phyloP scores from a whole-genome alignment of 23 tunicate genomes.

The Styela plicata region DNA sequence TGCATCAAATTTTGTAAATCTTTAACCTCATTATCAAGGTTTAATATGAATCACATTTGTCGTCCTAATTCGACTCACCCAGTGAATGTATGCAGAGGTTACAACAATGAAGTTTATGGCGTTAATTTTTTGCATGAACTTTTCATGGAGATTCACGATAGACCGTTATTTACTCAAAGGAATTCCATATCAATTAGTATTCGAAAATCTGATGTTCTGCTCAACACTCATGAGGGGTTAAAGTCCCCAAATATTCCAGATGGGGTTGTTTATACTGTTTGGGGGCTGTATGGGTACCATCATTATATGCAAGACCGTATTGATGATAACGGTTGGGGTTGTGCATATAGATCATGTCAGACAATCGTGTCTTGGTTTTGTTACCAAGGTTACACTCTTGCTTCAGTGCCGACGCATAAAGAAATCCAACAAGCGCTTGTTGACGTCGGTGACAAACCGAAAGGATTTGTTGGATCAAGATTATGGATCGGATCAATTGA shows the following conservation, averaged over 20 bases:
- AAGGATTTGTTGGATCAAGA: slow-evolving; percentile 61
- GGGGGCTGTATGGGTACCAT: slow-evolving; percentile 75
- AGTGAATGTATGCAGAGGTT: slow-evolving; percentile 1
- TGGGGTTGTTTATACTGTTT: slow-evolving; percentile 37
- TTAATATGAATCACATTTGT: background rate
- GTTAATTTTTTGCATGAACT: slow-evolving; percentile 8
- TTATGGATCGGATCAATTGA: slow-evolving; percentile 95
- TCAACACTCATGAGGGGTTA: slow-evolving; percentile 13
- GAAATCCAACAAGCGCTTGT: slow-evolving; percentile 92
- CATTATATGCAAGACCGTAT: slow-evolving; percentile 89
- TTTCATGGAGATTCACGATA: background rate
- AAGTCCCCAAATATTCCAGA: slow-evolving; percentile 32
- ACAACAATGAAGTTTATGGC: background rate
- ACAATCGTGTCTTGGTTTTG: slow-evolving; percentile 88
- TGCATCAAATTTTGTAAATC: background rate
- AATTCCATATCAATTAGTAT: background rate
- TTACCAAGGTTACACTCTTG: slow-evolving; percentile 61
- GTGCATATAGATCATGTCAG: slow-evolving; percentile 92
- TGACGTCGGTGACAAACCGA: slow-evolving; percentile 76
- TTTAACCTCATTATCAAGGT: background rate
- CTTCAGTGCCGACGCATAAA: slow-evolving; percentile 57
- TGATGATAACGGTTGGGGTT: slow-evolving; percentile 99
- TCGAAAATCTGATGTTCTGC: background rate
- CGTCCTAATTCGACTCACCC: background rate
- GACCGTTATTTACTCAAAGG: slow-evolving; percentile 9